Evolutionary conservation across 2,888 invertebrate genomes (phyloP).

Genomic region (Charanyca ferruginea): DNA sequence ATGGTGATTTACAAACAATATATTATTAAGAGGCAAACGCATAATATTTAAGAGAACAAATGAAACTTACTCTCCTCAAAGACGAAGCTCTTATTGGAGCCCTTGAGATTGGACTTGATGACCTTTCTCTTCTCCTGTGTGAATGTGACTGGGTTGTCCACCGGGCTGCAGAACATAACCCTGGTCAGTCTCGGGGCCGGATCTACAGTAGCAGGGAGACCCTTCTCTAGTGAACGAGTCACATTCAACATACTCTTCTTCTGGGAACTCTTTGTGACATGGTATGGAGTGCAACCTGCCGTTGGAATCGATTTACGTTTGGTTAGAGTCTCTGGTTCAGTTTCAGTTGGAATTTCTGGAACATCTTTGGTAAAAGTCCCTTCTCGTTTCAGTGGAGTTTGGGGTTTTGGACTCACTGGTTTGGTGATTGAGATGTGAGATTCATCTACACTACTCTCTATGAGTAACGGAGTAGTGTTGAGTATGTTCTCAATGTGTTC

Average conservation of each 20-base stretch:
- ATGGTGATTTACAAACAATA: too few relatives aligned
- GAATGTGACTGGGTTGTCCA: conserved; percentile 73
- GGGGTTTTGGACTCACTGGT: conserved; percentile 29
- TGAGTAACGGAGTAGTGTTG: conserved; percentile 79
- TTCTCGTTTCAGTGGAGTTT: conserved; percentile 80
- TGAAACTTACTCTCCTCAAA: conserved; percentile 82
- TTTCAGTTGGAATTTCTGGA: conserved; percentile 61
- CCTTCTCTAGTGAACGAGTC: conserved; percentile 84
- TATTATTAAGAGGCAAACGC: neutral
- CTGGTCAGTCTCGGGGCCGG: conserved; percentile 71
- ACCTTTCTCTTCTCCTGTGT: conserved; percentile 79
- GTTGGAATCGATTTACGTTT: conserved; percentile 74
- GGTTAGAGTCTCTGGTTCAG: conserved; percentile 68
- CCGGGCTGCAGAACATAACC: conserved; percentile 88
- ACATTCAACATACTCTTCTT: conserved; percentile 78
- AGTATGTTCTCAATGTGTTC: conserved; percentile 80
- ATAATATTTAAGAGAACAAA: neutral
- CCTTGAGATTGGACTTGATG: conserved; percentile 88
- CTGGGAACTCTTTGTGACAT: conserved; percentile 67
- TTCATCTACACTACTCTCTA: conserved; percentile 84
- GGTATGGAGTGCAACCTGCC: conserved; percentile 84
- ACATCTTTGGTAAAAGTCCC: conserved; percentile 85
- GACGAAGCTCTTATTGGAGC: conserved; percentile 87
- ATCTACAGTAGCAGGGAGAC: conserved; percentile 64
- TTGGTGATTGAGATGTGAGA: conserved; percentile 58